Evolutionary conservation across 1,140 invertebrate genomes (phyloP), one percentile per base, ranked within the genome.

Genomic region (Drosophila orosa): DNA sequence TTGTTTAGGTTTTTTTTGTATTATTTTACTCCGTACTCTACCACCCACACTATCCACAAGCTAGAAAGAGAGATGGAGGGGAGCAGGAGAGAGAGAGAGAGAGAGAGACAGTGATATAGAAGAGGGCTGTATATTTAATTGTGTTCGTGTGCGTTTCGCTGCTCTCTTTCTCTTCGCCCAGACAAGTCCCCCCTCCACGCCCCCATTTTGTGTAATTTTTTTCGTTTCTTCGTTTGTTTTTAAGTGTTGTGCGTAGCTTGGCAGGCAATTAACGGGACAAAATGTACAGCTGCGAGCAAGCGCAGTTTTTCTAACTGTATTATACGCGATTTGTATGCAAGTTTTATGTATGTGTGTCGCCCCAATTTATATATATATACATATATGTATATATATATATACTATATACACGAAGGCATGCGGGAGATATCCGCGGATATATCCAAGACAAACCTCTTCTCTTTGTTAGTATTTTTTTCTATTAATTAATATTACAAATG

Each of bases 391-490:
- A 45, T 33, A 59, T 48, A 54, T n/a, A 48, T 39, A 61, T 40
- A 29, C 24, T 47, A 54, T 59, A 59, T 58, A 66, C 25, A 45
- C 40, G 19, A 6, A 40, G 25, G 33, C 27, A 24, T 66, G 19
- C 57, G 63, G 65, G 61, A 48, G 31, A 45, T 67, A 48, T 61
- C 39, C 45, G 29, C 31, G 42, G 50, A 77, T 74, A 63, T 90
- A 85, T 78, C 74, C 78, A 71, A 79, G 56, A 67, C 62, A 77
- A 54, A 87, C 83, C 83, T 86, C 75, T 83, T 79, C 82, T 85
- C 82, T 86, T 87, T 87, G 83, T 86, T 86, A 86, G 83, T 73
- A 82, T 79, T 79, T 86, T 78, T 84, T 86, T 87, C 75, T 87
- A 87, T 83, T 87, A 73, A 86, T 72, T 86, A 86, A 72, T 86